A percentile compares a stretch with the other conserved stretches of the same genome.
Evolutionary conservation across 2,888 invertebrate genomes (phyloP).

Genomic region (Stegana nigrithorax): DNA sequence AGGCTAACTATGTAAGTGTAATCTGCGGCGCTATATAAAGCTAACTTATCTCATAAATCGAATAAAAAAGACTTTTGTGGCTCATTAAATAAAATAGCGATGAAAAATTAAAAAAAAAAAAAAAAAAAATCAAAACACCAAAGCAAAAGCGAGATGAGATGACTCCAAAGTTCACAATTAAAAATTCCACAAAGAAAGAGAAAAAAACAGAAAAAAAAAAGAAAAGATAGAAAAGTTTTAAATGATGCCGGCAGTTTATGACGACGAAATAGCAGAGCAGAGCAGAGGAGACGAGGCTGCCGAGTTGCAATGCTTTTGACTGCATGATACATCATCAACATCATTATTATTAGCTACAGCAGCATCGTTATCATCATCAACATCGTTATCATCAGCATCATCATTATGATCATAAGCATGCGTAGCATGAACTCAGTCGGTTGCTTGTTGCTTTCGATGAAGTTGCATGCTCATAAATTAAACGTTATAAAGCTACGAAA

Average conservation of each 20-base stretch:
- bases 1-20: neutral
- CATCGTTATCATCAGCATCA: too few relatives aligned
- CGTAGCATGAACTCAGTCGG: too few relatives aligned
- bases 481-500: neutral
- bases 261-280: neutral
- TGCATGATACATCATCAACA: neutral
- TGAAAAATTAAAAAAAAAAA: neutral
- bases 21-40: neutral
- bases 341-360: neutral
- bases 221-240: too few relatives aligned
- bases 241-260: too few relatives aligned
- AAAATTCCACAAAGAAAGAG: too few relatives aligned
- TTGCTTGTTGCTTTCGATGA: too few relatives aligned
- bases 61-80: neutral
- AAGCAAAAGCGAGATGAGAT: neutral
- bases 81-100: neutral
- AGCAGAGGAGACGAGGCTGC: neutral
- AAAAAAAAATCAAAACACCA: neutral
- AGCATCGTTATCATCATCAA: too few relatives aligned
- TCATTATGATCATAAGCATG: too few relatives aligned
- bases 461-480: slow-evolving; percentile 15
- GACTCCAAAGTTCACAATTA: slow-evolving; percentile 6
- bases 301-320: too few relatives aligned
- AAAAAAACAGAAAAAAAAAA: too few relatives aligned
- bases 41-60: neutral